Evolutionary conservation across 2,888 invertebrate species (phyloP), one percentile per base, ranked within the genome.

Genomic region (Pristionchus japonicus): DNA sequence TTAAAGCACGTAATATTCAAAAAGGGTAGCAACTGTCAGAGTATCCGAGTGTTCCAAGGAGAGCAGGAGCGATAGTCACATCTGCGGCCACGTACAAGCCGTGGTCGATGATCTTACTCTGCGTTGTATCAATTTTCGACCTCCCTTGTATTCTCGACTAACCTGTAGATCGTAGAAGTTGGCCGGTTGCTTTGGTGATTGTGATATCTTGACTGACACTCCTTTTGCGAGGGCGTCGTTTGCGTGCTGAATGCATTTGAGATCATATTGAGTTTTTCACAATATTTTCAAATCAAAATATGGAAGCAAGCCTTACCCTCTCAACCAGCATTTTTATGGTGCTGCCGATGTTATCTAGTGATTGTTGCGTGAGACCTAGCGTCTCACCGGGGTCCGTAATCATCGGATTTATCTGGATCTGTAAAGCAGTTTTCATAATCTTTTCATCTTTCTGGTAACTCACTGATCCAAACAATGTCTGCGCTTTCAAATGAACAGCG

Each of bases 171-270:
- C 91, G 89, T 93, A 90, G 88, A 93, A 90, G 86, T 90, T 91
- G 88, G 93, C 89, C 31, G 93, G 93, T n/a, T 93, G 91, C 43
- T 88, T 92, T 31, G 92, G 88, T 67, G 91, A 90, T 34, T 91
- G 88, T 23, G 93, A 92, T n/a, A 93, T 89, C 49, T 90, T 90
- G 57, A 93, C 47, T 13, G 92, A 88, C 52, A 93, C 90, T 83
- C 93, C 93, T 89, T 92, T 93, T 74, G 89, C 90, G n/a, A 93
- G 91, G 11, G 92, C 92, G 88, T 93, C 93, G 88, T 93, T 93
- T 64, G 92, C 93, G 20, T 93, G 89, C 92, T 92, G 83, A 7
- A 84, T 2, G 15, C 43, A 43, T 27, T n/a, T 11, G 64, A 23
- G n/a, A 15, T 64, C 6, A 64, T 27, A 7, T n/a, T n/a, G n/a